Evolutionary conservation across 1,140 invertebrate genomes (phyloP).

Genomic region (Zophobas atratus): DNA sequence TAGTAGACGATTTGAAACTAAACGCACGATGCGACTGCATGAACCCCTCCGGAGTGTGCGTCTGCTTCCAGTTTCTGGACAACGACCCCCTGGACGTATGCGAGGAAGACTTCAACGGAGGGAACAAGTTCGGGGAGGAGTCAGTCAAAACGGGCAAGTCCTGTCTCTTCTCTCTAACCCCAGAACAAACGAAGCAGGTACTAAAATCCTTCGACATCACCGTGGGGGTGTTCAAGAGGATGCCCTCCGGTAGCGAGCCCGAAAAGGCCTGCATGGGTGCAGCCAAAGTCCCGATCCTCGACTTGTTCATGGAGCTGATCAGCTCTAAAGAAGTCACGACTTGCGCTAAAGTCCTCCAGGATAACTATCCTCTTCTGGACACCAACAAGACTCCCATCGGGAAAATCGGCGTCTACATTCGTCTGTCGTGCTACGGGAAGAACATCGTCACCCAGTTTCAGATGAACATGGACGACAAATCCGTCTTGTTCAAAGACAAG

Average conservation of each 20-base stretch:
- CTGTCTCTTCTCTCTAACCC: constrained; percentile 70
- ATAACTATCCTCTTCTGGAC: constrained; percentile 72
- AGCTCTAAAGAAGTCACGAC: constrained; percentile 51
- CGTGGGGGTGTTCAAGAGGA: constrained; percentile 66
- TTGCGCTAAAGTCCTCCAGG: constrained; percentile 71
- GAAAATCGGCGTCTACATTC: constrained; percentile 71
- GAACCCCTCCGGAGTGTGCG: constrained; percentile 65
- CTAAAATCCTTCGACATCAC: constrained; percentile 67
- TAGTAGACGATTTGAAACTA: constrained; percentile 70
- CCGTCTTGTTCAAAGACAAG: constrained; percentile 66
- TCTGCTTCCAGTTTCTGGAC: constrained; percentile 68
- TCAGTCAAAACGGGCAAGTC: constrained; percentile 72
- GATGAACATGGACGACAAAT: constrained; percentile 67
- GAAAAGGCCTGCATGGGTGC: constrained; percentile 62
- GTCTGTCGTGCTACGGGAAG: constrained; percentile 77
- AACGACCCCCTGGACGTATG: constrained; percentile 72
- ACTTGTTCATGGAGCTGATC: constrained; percentile 63
- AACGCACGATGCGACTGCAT: constrained; percentile 21
- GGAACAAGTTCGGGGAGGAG: constrained; percentile 62
- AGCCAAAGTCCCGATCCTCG: constrained; percentile 60
- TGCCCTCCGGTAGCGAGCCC: constrained; percentile 60
- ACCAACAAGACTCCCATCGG: constrained; percentile 69
- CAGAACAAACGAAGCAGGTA: constrained; percentile 59
- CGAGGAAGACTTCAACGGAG: constrained; percentile 69
- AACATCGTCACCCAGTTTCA: constrained; percentile 78